phyloP scores from a whole-genome alignment of 2,113 vertebrate species.

The Haemorhous mexicanus region DNA sequence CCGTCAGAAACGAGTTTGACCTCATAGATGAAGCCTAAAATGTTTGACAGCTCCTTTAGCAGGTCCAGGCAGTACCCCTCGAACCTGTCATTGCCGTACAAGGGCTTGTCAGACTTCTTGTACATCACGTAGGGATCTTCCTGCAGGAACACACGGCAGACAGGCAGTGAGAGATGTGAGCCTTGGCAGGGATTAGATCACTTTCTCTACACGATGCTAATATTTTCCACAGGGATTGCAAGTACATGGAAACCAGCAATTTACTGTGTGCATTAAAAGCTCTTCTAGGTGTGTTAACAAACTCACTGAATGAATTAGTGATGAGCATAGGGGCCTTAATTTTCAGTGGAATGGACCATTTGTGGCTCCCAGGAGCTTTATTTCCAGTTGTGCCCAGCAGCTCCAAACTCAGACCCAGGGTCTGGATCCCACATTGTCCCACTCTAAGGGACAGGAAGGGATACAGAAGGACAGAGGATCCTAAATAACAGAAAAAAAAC shows the following conservation, averaged over 20 bases:
- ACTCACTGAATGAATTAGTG: not conserved
- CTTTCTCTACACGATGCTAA: not conserved
- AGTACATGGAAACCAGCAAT: not conserved
- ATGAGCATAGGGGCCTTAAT: not conserved
- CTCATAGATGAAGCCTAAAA: slow-evolving; percentile 95
- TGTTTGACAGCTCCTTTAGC: slow-evolving; percentile 94
- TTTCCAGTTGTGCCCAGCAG: not conserved
- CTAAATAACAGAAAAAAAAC: not conserved
- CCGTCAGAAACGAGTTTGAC: slow-evolving; percentile 95
- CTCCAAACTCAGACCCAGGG: not conserved
- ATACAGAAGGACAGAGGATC: not conserved
- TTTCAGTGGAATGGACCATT: not conserved
- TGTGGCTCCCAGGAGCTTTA: not conserved
- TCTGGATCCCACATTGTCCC: not conserved
- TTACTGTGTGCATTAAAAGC: not conserved
- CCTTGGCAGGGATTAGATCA: not conserved
- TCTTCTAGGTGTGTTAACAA: not conserved
- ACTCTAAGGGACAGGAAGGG: not conserved
- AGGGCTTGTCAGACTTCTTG: slow-evolving; percentile 95
- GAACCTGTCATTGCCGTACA: slow-evolving; percentile 96
- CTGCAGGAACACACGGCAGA: slow-evolving; percentile 65
- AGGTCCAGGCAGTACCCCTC: slow-evolving; percentile 98
- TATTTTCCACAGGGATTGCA: not conserved
- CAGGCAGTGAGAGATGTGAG: not conserved
- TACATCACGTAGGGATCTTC: slow-evolving; percentile 99